Evolutionary conservation across 2,113 vertebrate species (phyloP).

Genomic region (Thunnus maccoyii): DNA sequence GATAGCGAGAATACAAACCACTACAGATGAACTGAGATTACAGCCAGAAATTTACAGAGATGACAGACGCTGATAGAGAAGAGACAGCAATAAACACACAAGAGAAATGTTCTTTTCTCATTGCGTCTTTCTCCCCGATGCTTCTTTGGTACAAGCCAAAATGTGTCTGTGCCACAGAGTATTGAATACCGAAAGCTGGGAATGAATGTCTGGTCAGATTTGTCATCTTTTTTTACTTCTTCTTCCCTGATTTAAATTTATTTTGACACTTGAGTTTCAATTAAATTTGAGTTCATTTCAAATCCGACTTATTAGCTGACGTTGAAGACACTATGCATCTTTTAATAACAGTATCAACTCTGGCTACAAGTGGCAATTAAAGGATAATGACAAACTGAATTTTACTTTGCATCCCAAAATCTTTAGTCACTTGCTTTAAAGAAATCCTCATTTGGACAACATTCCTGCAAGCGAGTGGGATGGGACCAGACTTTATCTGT

Average conservation of each 20-base stretch:
- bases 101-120: background rate
- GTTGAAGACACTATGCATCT: too few relatives aligned
- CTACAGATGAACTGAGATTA: slow-evolving; percentile 13
- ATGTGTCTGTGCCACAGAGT: background rate
- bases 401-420: too few relatives aligned
- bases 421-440: too few relatives aligned
- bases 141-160: background rate
- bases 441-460: too few relatives aligned
- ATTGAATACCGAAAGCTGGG: background rate
- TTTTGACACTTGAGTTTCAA: background rate
- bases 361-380: too few relatives aligned
- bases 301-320: too few relatives aligned
- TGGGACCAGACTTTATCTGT: too few relatives aligned
- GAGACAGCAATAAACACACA: slow-evolving; percentile 12
- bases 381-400: too few relatives aligned
- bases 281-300: too few relatives aligned
- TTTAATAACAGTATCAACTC: too few relatives aligned
- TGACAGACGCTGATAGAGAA: background rate
- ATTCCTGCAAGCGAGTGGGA: too few relatives aligned
- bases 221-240: background rate
- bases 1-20: background rate
- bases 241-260: background rate
- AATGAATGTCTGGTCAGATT: background rate
- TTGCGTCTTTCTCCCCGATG: too few relatives aligned
- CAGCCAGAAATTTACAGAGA: slow-evolving; percentile 23